Evolutionary conservation across 1,140 invertebrate genomes (phyloP).

Genomic region (Pomacea maculata): DNA sequence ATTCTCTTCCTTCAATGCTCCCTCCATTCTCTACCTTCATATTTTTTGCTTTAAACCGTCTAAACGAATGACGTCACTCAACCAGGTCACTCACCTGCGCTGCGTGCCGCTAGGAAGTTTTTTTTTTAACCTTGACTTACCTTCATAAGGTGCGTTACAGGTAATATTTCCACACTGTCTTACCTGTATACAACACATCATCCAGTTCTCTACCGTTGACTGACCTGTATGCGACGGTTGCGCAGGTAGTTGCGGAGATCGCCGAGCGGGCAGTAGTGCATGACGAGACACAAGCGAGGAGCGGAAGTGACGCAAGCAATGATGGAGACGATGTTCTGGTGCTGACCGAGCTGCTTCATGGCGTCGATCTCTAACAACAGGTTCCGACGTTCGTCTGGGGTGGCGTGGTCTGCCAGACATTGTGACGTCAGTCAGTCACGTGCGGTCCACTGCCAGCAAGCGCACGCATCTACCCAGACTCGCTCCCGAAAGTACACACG

Average conservation of each 20-base stretch:
- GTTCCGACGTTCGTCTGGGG: slow-evolving; percentile 49
- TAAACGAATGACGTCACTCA: too few species aligned
- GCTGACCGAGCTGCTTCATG: slow-evolving; percentile 59
- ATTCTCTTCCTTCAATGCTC: too few species aligned
- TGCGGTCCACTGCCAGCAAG: not conserved
- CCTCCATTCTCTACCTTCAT: too few species aligned
- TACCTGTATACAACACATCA: not conserved
- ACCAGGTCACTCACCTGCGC: too few species aligned
- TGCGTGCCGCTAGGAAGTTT: too few species aligned
- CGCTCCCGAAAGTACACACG: not conserved
- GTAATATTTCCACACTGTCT: too few species aligned
- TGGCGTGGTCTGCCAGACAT: slow-evolving; percentile 40
- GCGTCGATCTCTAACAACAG: slow-evolving; percentile 56
- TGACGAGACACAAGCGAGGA: slow-evolving; percentile 72
- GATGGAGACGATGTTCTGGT: slow-evolving; percentile 58
- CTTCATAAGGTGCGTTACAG: too few species aligned
- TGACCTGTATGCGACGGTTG: slow-evolving; percentile 73
- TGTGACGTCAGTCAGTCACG: not conserved
- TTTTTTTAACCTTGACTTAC: too few species aligned
- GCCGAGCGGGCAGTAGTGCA: slow-evolving; percentile 92
- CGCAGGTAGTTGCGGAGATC: slow-evolving; percentile 89
- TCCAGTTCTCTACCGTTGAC: not conserved
- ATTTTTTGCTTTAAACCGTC: too few species aligned
- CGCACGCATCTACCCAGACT: not conserved
- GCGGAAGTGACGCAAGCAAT: slow-evolving; percentile 55